These are phyloP conservation scores for Troglohyphantes excavatus DNA, from an alignment of 2,888 invertebrate species.

Conservation along the genomic window DNA sequence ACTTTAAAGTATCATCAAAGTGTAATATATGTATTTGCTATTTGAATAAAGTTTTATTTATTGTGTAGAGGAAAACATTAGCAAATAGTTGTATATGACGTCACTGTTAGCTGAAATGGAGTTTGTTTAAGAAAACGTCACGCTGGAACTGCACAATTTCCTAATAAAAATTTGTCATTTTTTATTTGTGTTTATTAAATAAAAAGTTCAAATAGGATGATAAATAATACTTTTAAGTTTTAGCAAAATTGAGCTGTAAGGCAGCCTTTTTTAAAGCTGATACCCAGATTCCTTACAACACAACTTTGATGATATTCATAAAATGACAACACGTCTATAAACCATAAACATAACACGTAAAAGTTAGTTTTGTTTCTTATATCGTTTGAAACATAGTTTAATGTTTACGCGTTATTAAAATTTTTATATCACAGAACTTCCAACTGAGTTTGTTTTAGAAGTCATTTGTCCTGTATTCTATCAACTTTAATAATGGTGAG, in stretches of 20 bases:
- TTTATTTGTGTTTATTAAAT: too few relatives aligned
- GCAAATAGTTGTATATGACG: too few relatives aligned
- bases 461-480: not conserved
- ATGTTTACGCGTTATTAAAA: not conserved
- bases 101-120: too few relatives aligned
- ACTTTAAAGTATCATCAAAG: too few relatives aligned
- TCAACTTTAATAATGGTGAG: not conserved
- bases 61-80: too few relatives aligned
- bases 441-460: not conserved
- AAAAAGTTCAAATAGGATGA: too few relatives aligned
- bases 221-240: too few relatives aligned
- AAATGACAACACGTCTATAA: not conserved
- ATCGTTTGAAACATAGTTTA: not conserved
- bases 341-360: constrained; percentile 9
- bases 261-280: not conserved
- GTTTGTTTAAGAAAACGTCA: too few relatives aligned
- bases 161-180: too few relatives aligned
- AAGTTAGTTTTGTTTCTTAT: not conserved
- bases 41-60: too few relatives aligned
- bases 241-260: not conserved
- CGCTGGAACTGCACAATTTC: too few relatives aligned
- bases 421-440: not conserved
- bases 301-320: not conserved
- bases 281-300: not conserved
- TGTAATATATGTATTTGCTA: too few relatives aligned